A percentile compares a stretch with the other conserved stretches of the same genome.
Conservation (phyloP, 2,888 invertebrate genomes). For the Tiphia femorata region DNA sequence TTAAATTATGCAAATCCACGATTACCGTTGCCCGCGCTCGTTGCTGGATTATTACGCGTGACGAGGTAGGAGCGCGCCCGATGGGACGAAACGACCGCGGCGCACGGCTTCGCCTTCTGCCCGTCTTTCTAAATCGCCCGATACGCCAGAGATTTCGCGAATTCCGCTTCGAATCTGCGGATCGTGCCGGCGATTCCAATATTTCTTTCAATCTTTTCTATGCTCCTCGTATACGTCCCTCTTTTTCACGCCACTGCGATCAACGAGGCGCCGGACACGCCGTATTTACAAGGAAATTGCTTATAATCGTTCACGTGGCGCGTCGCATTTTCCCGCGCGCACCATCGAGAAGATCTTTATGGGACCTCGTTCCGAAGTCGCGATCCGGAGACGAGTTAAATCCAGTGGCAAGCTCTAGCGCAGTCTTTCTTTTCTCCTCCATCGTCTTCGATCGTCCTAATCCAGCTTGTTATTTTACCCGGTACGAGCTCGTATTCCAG, state of each 20-base stretch:
- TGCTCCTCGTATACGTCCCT: neutral
- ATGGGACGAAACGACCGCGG: neutral
- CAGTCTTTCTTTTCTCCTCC: no score
- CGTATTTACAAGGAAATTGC: neutral
- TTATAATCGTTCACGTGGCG: neutral
- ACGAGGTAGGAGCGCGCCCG: neutral
- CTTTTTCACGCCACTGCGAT: neutral
- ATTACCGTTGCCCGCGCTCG: conserved; percentile 49
- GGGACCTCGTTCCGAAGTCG: conserved; percentile 7
- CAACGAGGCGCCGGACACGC: neutral
- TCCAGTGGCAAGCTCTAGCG: no score
- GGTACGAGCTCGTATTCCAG: no score
- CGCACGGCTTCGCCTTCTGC: no score
- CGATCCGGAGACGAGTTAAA: no score
- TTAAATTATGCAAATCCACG: conserved; percentile 47
- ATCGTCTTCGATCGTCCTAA: no score
- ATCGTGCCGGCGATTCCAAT: no score
- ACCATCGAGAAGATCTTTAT: conserved; percentile 9
- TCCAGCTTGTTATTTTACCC: no score
- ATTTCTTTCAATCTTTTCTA: no score
- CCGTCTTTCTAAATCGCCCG: no score
- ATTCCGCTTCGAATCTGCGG: no score
- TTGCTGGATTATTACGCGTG: conserved; percentile 36
- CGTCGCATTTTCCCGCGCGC: conserved; percentile 11
- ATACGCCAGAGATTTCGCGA: no score